A percentile compares a stretch with the other conserved stretches of the same genome.
Evolutionary conservation across 2,888 invertebrate species (phyloP).

Genomic region (Heliconius cydno): DNA sequence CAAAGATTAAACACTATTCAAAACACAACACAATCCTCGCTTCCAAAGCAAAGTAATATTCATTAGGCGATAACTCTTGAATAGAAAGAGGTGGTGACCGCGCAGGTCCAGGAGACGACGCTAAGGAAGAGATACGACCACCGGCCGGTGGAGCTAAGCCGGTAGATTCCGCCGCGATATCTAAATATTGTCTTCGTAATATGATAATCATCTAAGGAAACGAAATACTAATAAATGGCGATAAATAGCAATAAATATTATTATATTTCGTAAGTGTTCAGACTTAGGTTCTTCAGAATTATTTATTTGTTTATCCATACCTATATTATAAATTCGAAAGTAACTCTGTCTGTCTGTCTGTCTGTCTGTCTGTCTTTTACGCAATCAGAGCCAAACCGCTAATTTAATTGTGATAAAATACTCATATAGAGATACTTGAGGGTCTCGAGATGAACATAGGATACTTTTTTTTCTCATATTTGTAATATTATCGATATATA

Average conservation of each 20-base stretch:
- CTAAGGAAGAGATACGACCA: slow-evolving; percentile 42
- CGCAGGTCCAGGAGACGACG: slow-evolving; percentile 32
- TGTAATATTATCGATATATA: too few species aligned
- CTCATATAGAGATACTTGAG: too few species aligned
- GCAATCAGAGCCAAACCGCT: too few species aligned
- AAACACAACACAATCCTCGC: neutral
- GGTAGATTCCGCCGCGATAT: neutral
- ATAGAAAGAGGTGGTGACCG: slow-evolving; percentile 24
- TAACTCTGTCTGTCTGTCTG: too few species aligned
- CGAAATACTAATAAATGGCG: slow-evolving; percentile 8
- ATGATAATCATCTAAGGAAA: slow-evolving; percentile 10
- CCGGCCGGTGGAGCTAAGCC: neutral
- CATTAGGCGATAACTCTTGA: slow-evolving; percentile 18
- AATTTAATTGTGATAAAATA: too few species aligned
- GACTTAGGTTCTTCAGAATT: too few species aligned
- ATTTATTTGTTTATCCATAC: too few species aligned
- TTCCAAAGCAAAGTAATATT: slow-evolving; percentile 16
- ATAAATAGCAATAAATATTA: slow-evolving; percentile 6
- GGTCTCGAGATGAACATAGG: too few species aligned
- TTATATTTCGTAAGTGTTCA: neutral
- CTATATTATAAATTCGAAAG: too few species aligned
- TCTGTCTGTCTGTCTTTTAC: too few species aligned
- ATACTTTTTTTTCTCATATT: too few species aligned
- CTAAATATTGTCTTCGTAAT: slow-evolving; percentile 17
- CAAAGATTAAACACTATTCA: slow-evolving; percentile 9